These are phyloP conservation scores for Athrips mouffetella DNA, from an alignment of 2,888 invertebrate species.

Conservation along the genomic window DNA sequence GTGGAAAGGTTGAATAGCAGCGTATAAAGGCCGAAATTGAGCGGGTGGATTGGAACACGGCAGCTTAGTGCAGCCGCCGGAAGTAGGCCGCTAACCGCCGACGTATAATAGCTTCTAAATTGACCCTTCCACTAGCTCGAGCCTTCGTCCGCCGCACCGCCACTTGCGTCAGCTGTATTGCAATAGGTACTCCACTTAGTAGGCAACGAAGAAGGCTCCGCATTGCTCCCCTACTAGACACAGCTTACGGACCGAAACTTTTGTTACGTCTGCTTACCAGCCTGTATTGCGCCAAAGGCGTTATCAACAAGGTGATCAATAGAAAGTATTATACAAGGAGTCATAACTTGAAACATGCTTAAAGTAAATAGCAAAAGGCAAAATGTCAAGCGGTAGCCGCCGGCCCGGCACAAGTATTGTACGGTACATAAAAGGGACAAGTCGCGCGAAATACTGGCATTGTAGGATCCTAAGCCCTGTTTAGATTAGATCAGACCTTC, in stretches of 20 bases:
- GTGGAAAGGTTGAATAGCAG: constrained; percentile 50
- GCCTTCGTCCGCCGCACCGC: constrained; percentile 37
- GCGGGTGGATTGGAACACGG: constrained; percentile 66
- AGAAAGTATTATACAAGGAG: too few relatives aligned
- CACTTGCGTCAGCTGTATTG: constrained; percentile 28
- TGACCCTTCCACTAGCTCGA: constrained; percentile 66
- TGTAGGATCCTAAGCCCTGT: constrained; percentile 76
- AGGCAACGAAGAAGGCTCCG: constrained; percentile 12
- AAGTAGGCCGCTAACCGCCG: constrained; percentile 74
- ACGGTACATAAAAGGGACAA: constrained; percentile 76
- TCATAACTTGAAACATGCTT: constrained; percentile 72
- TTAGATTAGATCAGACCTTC: constrained; percentile 79
- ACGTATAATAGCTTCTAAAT: constrained; percentile 75
- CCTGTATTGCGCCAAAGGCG: constrained; percentile 27
- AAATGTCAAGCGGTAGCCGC: constrained; percentile 53
- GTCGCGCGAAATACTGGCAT: constrained; percentile 73
- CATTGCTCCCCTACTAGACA: constrained; percentile 16
- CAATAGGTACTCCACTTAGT: constrained; percentile 17
- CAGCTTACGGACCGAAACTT: constrained; percentile 13
- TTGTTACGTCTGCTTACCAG: constrained; percentile 23
- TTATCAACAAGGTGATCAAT: too few relatives aligned
- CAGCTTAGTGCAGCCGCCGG: constrained; percentile 75
- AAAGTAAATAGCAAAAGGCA: constrained; percentile 66
- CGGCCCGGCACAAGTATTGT: constrained; percentile 61
- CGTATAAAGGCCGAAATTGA: constrained; percentile 70